phyloP scores from a whole-genome alignment of 2,113 vertebrate species.

The Zosterops pallidus region DNA sequence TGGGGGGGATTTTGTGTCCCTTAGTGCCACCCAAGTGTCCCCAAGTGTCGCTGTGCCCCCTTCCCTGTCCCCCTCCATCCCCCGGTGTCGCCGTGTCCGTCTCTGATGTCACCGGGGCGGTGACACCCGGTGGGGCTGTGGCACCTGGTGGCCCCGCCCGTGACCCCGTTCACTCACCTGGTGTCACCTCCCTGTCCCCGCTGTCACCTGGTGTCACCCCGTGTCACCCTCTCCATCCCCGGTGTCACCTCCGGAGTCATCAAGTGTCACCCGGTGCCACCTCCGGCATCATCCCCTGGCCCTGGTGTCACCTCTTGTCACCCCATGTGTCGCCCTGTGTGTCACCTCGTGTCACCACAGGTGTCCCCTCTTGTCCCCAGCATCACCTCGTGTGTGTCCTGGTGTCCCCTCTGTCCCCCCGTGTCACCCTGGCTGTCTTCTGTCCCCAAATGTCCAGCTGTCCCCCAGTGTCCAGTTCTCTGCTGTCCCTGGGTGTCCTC shows the following conservation, averaged over 20 bases:
- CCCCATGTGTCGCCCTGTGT: accelerated
- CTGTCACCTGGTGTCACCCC: slow-evolving; percentile 11
- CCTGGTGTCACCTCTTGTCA: background rate
- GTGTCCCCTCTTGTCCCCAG: background rate
- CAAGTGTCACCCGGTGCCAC: background rate
- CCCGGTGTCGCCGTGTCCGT: background rate
- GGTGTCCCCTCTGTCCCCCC: background rate
- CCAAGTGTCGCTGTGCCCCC: background rate
- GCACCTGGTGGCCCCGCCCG: background rate
- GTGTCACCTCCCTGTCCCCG: too few relatives aligned
- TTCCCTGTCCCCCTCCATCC: background rate
- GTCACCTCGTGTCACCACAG: accelerated
- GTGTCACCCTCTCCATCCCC: background rate
- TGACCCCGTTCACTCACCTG: background rate
- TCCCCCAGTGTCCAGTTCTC: background rate
- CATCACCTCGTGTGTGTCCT: background rate
- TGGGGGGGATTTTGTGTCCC: background rate
- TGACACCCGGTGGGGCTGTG: background rate
- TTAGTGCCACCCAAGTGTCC: background rate
- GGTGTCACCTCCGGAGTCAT: background rate
- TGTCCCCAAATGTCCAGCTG: background rate
- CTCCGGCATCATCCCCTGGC: too few relatives aligned
- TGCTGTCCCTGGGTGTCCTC: too few relatives aligned
- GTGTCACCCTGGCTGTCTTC: background rate
- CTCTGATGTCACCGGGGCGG: background rate